Conservation (phyloP, 2,113 vertebrate genomes). For the Sylvilagus bachmani region DNA sequence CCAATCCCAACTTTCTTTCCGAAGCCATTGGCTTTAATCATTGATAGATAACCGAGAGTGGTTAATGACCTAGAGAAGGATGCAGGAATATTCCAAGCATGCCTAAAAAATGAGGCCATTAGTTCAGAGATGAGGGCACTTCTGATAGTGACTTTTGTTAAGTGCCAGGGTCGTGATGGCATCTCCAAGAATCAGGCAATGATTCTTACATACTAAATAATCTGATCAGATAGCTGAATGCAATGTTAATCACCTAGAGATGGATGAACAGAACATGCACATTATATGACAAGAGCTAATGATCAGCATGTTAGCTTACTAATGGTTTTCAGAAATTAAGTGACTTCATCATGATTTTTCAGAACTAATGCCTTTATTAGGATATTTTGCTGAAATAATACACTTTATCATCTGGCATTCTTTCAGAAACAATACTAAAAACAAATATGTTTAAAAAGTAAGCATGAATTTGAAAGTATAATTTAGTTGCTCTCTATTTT, state of each 20-base stretch:
- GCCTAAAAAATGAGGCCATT: slow-evolving; percentile 64
- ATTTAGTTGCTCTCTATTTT: neutral
- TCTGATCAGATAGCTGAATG: slow-evolving; percentile 38
- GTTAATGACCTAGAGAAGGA: slow-evolving; percentile 62
- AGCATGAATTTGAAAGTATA: neutral
- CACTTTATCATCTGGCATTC: neutral
- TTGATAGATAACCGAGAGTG: slow-evolving; percentile 31
- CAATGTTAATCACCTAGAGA: slow-evolving; percentile 66
- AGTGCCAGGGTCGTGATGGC: slow-evolving; percentile 28
- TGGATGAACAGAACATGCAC: neutral
- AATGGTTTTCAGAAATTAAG: slow-evolving; percentile 59
- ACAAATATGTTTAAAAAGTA: neutral
- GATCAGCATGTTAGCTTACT: neutral
- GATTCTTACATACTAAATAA: slow-evolving; percentile 50
- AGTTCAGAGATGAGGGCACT: slow-evolving; percentile 50
- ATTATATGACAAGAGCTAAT: slow-evolving; percentile 34
- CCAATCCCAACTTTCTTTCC: slow-evolving; percentile 59
- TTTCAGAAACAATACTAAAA: neutral
- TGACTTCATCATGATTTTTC: neutral
- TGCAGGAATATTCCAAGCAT: slow-evolving; percentile 59
- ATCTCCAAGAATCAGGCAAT: slow-evolving; percentile 27
- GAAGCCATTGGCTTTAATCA: slow-evolving; percentile 59
- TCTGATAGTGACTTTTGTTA: slow-evolving; percentile 61
- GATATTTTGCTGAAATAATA: neutral
- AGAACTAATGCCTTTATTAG: slow-evolving; percentile 35